Evolutionary conservation across 2,797 vertebrate genomes (phyloP), one percentile per base, ranked within the genome.

Genomic region (Gadopsis bispinosus): DNA sequence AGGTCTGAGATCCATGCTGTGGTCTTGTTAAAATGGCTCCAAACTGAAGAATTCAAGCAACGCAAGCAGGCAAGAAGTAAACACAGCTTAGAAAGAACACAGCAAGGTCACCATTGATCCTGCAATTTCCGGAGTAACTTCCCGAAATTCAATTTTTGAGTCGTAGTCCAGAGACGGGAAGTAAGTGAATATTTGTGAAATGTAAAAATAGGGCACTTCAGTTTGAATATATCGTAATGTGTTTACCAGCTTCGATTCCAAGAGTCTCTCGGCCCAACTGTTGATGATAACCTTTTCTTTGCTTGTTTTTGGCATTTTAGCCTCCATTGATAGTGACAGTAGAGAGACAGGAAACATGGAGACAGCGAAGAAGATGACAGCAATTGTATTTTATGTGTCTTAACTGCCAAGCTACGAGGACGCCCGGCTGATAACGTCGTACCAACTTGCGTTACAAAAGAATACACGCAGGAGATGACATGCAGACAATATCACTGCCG

Each of bases 1-100:
- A 65, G 6, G 29, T 20, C 45, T 33, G 29, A 31, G 45, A 65
- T 31, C 45, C 26, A 33, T 48, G 41, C 6, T 19, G 16, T 29
- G 14, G n/a, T 62, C 22, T 29, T 37, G 54, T 2, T 55, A 43
- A 20, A 68, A 43, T 29, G 17, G 3, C 4, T 50, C 13, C 3
- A 56, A 43, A 54, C 9, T 41, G 17, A 41, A 67, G 35, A 67
- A 68, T 43, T 26, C 13, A 51, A 51, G 31, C 33, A 72, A 39
- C 29, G 6, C 5, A 43, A 63, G 48, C 17, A 22, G 45, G 48
- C 43, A 43, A 22, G 20, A 63, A n/a, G 5, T 33, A 33, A 54
- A 48, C 31, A 11, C 45, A 61, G 45, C 17, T 65, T 1, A 43
- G 51, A 69, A 5, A 26, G 13, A 59, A 11, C 5, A 19, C n/a